These are phyloP conservation scores for Eupelmus urozonus DNA, from an alignment of 2,888 invertebrate genomes.

Conservation along the genomic window DNA sequence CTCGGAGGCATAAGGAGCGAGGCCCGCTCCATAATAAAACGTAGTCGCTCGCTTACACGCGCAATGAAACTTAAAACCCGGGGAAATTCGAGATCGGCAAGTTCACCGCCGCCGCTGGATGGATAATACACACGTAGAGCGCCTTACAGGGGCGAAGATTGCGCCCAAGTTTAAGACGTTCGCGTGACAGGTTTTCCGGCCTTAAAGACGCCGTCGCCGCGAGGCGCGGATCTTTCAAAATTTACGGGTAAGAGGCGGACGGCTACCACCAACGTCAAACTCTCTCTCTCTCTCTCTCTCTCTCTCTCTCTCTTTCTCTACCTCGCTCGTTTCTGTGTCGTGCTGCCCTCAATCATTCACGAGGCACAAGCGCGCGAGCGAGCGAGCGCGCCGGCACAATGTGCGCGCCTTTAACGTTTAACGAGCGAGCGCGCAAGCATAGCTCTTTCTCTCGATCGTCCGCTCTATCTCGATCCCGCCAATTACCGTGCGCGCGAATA, in stretches of 20 bases:
- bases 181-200: conserved; percentile 38
- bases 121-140: background rate
- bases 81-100: conserved; percentile 26
- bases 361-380: background rate
- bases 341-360: conserved; percentile 51
- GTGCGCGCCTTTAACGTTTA: conserved; percentile 48
- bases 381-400: conserved; percentile 11
- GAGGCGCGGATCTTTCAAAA: conserved; percentile 39
- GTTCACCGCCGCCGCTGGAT: no score
- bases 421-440: conserved; percentile 8
- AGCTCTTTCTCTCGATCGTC: background rate
- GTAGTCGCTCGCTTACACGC: conserved; percentile 36
- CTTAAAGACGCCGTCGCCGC: conserved; percentile 8
- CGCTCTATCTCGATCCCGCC: background rate
- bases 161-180: background rate
- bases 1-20: conserved; percentile 3
- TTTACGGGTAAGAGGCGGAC: conserved; percentile 10
- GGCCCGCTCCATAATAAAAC: conserved; percentile 17
- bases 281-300: conserved; percentile 6
- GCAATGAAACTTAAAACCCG: conserved; percentile 35
- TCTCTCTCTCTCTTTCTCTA: background rate
- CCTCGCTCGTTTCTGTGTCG: background rate
- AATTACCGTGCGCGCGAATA: background rate
- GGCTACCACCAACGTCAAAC: conserved; percentile 12
- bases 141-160: background rate